These are phyloP conservation scores for Ligdia adustata DNA, from an alignment of 2,888 invertebrate genomes.

Conservation along the genomic window DNA sequence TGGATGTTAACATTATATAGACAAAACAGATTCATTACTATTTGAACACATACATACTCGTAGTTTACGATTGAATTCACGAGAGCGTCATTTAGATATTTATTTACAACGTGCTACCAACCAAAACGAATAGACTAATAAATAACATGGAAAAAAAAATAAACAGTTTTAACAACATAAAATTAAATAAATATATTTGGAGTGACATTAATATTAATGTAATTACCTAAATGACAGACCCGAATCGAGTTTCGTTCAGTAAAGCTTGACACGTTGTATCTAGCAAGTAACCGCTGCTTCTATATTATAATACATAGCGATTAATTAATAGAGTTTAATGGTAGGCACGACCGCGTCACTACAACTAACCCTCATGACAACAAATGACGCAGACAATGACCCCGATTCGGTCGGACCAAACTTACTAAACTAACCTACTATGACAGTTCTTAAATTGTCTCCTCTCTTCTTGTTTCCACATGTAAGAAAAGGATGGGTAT, in stretches of 20 bases:
- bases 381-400: too few species aligned
- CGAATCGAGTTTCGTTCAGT: slow-evolving; percentile 32
- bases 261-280: slow-evolving; percentile 31
- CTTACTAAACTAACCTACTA: not conserved
- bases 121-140: slow-evolving; percentile 25
- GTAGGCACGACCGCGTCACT: slow-evolving; percentile 5
- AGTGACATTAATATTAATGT: slow-evolving; percentile 16
- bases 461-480: not conserved
- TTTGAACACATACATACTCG: slow-evolving; percentile 78
- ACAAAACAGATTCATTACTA: slow-evolving; percentile 55
- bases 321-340: slow-evolving; percentile 8
- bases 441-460: not conserved
- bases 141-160: slow-evolving; percentile 25
- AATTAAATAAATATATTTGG: slow-evolving; percentile 18
- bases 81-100: slow-evolving; percentile 50
- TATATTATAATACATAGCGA: slow-evolving; percentile 11
- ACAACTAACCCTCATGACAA: too few species aligned
- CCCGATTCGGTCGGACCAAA: too few species aligned
- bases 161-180: slow-evolving; percentile 26
- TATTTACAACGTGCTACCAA: slow-evolving; percentile 7
- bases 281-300: slow-evolving; percentile 25
- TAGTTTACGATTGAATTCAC: slow-evolving; percentile 53
- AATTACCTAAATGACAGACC: slow-evolving; percentile 37
- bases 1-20: slow-evolving; percentile 54
- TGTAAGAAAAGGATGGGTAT: too few species aligned